A percentile compares a stretch with the other conserved stretches of the same genome.
Conservation (phyloP, 2,113 vertebrate genomes). For the Hassar affinis region DNA sequence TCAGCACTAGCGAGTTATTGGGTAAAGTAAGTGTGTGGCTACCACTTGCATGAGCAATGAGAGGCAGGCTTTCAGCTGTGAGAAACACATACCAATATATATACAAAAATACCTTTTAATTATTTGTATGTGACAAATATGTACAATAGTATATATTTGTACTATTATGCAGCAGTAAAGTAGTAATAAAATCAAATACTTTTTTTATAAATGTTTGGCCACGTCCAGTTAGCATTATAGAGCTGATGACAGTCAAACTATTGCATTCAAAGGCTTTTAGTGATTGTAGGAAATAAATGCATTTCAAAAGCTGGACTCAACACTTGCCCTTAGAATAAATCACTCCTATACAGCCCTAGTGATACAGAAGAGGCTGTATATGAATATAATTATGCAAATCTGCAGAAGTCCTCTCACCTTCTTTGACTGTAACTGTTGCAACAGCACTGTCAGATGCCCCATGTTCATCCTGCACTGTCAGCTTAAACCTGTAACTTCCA, state of each 20-base stretch:
- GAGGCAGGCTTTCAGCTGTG: slow-evolving; percentile 75
- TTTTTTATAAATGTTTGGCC: neutral
- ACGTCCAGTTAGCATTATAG: neutral
- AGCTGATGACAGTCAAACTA: neutral
- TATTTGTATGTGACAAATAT: slow-evolving; percentile 3
- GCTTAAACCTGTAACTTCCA: slow-evolving; percentile 79
- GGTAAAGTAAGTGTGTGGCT: slow-evolving; percentile 84
- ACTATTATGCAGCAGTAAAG: too few relatives aligned
- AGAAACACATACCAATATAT: slow-evolving; percentile 27
- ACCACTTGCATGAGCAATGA: slow-evolving; percentile 82
- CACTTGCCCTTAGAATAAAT: neutral
- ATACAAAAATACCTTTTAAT: neutral
- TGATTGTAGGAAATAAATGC: neutral
- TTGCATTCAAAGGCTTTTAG: neutral
- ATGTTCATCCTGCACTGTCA: slow-evolving; percentile 81
- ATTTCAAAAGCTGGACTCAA: neutral
- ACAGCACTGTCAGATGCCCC: slow-evolving; percentile 75
- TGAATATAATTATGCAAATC: neutral
- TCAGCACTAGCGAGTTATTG: slow-evolving; percentile 84
- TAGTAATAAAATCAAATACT: neutral
- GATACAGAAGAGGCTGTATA: neutral
- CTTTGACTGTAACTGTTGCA: slow-evolving; percentile 73
- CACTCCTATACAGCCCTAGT: neutral
- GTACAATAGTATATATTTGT: too few relatives aligned
- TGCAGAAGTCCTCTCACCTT: slow-evolving; percentile 72